These are phyloP conservation scores for Aptenodytes patagonicus DNA, from an alignment of 2,113 vertebrate species.

Conservation along the genomic window DNA sequence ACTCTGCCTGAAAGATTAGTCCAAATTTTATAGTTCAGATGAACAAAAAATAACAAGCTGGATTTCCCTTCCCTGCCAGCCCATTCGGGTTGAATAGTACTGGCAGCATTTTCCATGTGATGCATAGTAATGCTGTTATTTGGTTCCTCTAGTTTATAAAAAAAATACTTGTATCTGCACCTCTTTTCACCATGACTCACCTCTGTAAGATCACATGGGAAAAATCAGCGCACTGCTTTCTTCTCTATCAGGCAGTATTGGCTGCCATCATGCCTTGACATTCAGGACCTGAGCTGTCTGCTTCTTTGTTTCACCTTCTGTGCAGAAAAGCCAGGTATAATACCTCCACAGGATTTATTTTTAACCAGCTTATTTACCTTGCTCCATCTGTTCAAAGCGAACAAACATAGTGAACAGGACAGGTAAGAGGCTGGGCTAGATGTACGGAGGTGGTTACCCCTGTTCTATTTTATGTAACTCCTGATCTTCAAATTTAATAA, in stretches of 20 bases:
- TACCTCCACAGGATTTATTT: not conserved
- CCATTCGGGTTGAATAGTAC: accelerated
- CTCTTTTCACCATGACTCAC: not conserved
- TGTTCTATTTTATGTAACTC: not conserved
- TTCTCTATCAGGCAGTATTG: not conserved
- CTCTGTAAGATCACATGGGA: not conserved
- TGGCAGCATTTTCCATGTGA: not conserved
- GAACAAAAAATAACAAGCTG: not conserved
- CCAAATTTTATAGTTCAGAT: not conserved
- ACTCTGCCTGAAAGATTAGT: not conserved
- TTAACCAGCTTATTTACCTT: not conserved
- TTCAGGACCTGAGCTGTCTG: not conserved
- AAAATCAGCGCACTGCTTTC: not conserved
- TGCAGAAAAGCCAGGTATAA: not conserved
- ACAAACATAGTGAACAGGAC: not conserved
- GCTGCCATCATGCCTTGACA: not conserved
- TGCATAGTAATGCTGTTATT: not conserved
- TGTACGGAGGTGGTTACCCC: not conserved
- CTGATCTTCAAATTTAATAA: not conserved
- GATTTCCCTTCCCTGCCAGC: not conserved
- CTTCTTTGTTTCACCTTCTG: not conserved
- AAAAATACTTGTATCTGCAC: not conserved
- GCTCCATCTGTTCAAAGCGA: conserved; percentile 24
- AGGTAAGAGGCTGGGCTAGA: not conserved
- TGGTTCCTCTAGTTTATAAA: not conserved